Percentiles rank a stretch among this genome's conserved stretches.
Conservation (phyloP, 2,888 invertebrate genomes). For the Archaeoteleia sp. region DNA sequence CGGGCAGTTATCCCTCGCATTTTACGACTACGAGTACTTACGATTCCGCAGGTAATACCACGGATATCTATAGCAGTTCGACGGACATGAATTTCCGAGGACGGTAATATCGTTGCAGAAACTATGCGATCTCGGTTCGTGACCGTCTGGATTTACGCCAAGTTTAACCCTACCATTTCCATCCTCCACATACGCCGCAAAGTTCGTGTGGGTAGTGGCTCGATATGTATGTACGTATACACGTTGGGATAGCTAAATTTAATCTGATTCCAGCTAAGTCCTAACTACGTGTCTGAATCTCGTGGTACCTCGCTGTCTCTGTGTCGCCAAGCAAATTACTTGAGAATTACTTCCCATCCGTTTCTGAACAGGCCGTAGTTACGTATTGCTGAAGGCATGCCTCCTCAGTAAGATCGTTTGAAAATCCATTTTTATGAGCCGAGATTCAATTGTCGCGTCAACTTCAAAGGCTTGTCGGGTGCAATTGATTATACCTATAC, state of each 20-base stretch:
- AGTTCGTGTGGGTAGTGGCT: conserved; percentile 57
- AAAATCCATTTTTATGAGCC: conserved; percentile 8
- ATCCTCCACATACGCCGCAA: conserved; percentile 47
- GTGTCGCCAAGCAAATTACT: conserved; percentile 58
- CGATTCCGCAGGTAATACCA: conserved; percentile 11
- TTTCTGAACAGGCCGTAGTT: conserved; percentile 23
- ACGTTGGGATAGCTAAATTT: conserved; percentile 60
- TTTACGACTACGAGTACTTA: conserved; percentile 28
- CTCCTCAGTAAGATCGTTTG: conserved; percentile 15
- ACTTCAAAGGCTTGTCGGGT: conserved; percentile 33
- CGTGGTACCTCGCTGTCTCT: conserved; percentile 40
- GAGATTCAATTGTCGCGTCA: conserved; percentile 27
- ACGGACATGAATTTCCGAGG: conserved; percentile 44
- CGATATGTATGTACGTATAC: conserved; percentile 45
- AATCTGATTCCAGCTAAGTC: conserved; percentile 61
- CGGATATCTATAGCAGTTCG: conserved; percentile 35
- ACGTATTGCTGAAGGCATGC: conserved; percentile 9
- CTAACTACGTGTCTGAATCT: conserved; percentile 63
- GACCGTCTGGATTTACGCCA: conserved; percentile 61
- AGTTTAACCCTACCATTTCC: conserved; percentile 63
- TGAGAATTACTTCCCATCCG: conserved; percentile 40
- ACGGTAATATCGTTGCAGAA: conserved; percentile 49
- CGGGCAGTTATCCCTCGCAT: conserved; percentile 1
- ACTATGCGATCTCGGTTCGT: conserved; percentile 50
- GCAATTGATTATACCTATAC: conserved; percentile 19